Evolutionary conservation across 1,140 invertebrate genomes (phyloP), one percentile per base, ranked within the genome.

Genomic region (Halyomorpha halys): DNA sequence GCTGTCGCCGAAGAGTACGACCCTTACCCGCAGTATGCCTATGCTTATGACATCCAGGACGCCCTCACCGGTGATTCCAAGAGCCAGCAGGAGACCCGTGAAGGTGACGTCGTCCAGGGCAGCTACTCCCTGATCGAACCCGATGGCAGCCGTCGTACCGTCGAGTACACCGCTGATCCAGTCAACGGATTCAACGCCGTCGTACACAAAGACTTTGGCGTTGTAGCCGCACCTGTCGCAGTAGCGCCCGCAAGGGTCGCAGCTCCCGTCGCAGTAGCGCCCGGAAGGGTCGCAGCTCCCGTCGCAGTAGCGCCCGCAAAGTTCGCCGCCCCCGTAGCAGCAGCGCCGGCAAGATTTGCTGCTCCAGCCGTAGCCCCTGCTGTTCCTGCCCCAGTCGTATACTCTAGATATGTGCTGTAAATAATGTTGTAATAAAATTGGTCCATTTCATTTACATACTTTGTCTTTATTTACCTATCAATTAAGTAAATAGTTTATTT

Each of bases 131-230:
- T 69, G 13, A 61, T 70, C 23, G 70, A 71, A 13, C 69, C 72
- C 9, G 71, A 72, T 51, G 72, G 72, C 30, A 67, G 67, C 13
- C 62, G 68, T 0, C 62, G 71, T 47, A 67, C 66, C 49, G 74
- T 73, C 0, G 69, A 69, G 16, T 73, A 73, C 62, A 68, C 67
- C 8, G 73, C 73, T 18, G 72, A 73, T 44, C 56, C 74, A 51
- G 70, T 66, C 21, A 69, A 49, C 3, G 65, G 64, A 3, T 72
- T 71, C 65, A 72, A 74, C 19, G 75, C 76, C 0, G 76, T 77
- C 15, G 54, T 59, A 6, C n/a, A 59, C n/a, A 59, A 59, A n/a
- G 34, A 39, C 34, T 39, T 39, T 39, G 34, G 34, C 4, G 34
- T 39, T 6, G 34, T 39, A 3, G 34, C 34, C 34, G 34, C 34